Evolutionary conservation across 2,888 invertebrate species (phyloP).

Genomic region (Cryptus armator): DNA sequence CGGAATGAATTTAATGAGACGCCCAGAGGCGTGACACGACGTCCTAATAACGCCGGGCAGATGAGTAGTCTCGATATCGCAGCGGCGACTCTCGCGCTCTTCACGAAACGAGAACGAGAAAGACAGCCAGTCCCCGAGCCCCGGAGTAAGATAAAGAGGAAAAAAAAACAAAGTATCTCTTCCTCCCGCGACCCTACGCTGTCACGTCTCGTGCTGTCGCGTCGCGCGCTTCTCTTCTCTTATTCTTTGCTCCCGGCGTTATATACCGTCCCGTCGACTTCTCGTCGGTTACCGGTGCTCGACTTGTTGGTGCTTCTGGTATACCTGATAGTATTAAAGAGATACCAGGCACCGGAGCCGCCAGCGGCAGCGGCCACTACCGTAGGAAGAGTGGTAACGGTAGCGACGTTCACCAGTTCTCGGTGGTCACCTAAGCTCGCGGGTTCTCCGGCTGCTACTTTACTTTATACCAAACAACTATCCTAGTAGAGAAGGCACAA

Average conservation of each 20-base stretch:
- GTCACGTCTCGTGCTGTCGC: conserved; percentile 54
- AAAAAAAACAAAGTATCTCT: conserved; percentile 37
- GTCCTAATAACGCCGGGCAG: conserved; percentile 74
- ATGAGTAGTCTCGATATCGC: conserved; percentile 72
- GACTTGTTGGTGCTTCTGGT: conserved; percentile 18
- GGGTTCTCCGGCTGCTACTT: conserved; percentile 21
- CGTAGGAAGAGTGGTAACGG: conserved; percentile 51
- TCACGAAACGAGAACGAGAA: conserved; percentile 34
- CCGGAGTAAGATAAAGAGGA: no score
- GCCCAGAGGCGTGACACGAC: conserved; percentile 76
- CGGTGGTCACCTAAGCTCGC: not conserved
- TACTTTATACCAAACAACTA: conserved; percentile 7
- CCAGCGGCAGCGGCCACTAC: not conserved
- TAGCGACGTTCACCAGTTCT: conserved; percentile 31
- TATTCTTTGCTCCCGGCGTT: conserved; percentile 54
- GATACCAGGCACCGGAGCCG: conserved; percentile 32
- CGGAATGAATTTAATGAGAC: conserved; percentile 79
- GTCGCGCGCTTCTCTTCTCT: not conserved
- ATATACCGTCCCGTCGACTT: conserved; percentile 46
- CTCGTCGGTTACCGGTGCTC: conserved; percentile 30
- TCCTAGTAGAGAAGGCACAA: not conserved
- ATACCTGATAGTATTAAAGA: conserved; percentile 52
- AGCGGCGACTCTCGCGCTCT: conserved; percentile 28
- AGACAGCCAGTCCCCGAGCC: not conserved
- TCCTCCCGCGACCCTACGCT: conserved; percentile 34